Evolutionary conservation across 1,140 invertebrate species (phyloP), one percentile per base, ranked within the genome.

Genomic region (Cotesia glomerata): DNA sequence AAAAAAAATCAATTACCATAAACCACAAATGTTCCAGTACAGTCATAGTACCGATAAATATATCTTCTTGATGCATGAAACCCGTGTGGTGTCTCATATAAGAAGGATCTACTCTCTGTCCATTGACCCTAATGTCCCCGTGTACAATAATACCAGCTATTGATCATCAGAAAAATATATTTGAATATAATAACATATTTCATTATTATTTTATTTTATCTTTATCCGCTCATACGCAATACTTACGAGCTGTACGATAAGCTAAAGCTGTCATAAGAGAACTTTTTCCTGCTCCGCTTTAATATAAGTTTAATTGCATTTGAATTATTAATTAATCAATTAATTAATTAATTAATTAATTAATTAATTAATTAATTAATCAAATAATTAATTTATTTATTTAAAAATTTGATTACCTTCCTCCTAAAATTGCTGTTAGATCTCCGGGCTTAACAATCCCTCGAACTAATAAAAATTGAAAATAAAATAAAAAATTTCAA

Each of bases 1-100:
- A 8, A 58, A 8, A 16, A 58, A 58, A 58, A 18, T 16, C 26
- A 58, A 9, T 58, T 85, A 95, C 95, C 93, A 97, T 96, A 76
- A 97, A 96, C 75, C 90, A 90, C 13, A 98, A 89, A 81, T 98
- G 96, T 84, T 98, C 97, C 59, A 90, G 87, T 32, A 98, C 95
- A 0, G 96, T 97, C 70, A 98, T 89, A 8, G 92, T 91, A 1
- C 92, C 93, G 49, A 97, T 91, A 80, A 98, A 98, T 36, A 97
- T 87, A 81, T 97, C 95, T 72, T 97, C 94, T 85, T 99, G 98
- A 79, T 98, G 95, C 84, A 99, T 96, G 84, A 96, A 99, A 0
- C 95, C 97, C 72, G 94, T 97, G 49, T 96, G 88, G 71, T 90
- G 89, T 77, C 92, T 91, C 90, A 97, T 94, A 75, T 92, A 94